Percentiles rank a stretch among this genome's conserved stretches.
Evolutionary conservation across 2,888 invertebrate species (phyloP).

Genomic region (Stratiomys singularior): DNA sequence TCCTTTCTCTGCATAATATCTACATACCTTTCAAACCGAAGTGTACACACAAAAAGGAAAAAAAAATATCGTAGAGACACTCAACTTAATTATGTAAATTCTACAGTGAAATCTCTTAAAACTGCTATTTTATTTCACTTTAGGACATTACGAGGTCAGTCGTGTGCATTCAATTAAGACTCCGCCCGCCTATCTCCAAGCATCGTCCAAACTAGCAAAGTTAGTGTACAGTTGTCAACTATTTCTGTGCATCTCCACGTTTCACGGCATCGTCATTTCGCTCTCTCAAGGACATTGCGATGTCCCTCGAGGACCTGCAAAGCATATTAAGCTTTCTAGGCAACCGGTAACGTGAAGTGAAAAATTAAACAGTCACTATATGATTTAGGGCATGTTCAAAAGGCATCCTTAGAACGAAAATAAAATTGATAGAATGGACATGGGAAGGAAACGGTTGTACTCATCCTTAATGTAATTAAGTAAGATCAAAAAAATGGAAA

Average conservation of each 20-base stretch:
- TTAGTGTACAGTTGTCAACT: no score
- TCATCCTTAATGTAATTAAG: neutral
- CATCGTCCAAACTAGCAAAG: neutral
- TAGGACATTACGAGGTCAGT: constrained; percentile 12
- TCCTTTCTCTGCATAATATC: no score
- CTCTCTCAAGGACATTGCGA: no score
- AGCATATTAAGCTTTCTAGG: neutral
- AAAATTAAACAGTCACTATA: neutral
- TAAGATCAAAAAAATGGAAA: neutral
- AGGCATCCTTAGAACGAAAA: neutral
- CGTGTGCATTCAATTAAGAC: constrained; percentile 20
- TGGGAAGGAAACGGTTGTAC: no score
- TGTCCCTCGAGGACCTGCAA: neutral
- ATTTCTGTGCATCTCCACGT: no score
- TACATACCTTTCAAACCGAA: no score
- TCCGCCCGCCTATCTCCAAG: neutral
- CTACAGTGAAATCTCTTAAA: constrained; percentile 2
- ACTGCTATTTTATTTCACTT: constrained; percentile 24
- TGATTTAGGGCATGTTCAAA: neutral
- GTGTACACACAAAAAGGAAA: no score
- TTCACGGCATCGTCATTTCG: no score
- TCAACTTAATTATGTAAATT: constrained; percentile 23
- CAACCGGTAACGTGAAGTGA: neutral
- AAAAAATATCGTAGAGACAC: neutral
- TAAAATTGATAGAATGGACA: neutral